phyloP scores from a whole-genome alignment of 2,113 vertebrate species.

The Piaya cayana region DNA sequence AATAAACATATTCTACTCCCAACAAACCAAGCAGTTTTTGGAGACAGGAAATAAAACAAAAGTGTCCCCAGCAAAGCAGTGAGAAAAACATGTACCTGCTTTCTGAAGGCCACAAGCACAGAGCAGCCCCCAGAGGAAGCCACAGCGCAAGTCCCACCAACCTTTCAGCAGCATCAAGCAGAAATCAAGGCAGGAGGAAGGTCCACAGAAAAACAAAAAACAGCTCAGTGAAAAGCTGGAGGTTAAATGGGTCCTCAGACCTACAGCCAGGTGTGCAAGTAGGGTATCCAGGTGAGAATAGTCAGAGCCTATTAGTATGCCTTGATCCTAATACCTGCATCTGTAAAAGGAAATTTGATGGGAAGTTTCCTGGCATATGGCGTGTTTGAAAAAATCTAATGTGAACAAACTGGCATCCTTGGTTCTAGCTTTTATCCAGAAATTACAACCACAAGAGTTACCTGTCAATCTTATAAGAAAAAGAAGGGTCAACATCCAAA shows the following conservation, averaged over 20 bases:
- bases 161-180: background rate
- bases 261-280: background rate
- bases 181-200: accelerated
- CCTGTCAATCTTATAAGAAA: background rate
- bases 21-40: background rate
- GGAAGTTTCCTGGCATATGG: background rate
- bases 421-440: background rate
- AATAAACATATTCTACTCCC: no score
- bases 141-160: no score
- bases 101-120: background rate
- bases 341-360: background rate
- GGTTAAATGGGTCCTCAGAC: background rate
- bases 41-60: background rate
- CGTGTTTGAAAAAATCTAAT: background rate
- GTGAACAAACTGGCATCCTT: background rate
- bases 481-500: background rate
- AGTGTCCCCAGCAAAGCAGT: accelerated
- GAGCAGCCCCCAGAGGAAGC: background rate
- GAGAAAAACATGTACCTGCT: background rate
- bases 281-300: background rate
- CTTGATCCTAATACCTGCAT: background rate
- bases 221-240: accelerated
- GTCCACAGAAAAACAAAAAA: accelerated
- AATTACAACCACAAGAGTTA: background rate
- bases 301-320: background rate